phyloP scores from a whole-genome alignment of 2,888 invertebrate species.

The Tanytarsus gracilentus region DNA sequence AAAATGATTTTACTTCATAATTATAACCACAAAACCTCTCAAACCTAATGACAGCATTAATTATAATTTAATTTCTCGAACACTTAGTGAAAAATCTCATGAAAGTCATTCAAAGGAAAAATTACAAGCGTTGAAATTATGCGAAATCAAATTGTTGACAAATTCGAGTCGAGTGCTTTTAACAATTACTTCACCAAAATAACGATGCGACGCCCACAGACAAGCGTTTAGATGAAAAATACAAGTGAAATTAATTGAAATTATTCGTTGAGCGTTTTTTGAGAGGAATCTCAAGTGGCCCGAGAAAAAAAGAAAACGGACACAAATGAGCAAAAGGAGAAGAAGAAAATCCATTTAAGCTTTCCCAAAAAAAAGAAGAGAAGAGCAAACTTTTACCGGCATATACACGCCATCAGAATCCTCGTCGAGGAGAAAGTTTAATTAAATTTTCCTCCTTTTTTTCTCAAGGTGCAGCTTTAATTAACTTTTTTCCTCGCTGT shows the following conservation, averaged over 20 bases:
- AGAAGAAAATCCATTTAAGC: constrained; percentile 2
- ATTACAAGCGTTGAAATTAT: too few species aligned
- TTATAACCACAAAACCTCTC: too few species aligned
- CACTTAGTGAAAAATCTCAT: background rate
- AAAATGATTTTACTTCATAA: too few species aligned
- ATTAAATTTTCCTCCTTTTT: constrained; percentile 10
- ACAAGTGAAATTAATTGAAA: too few species aligned
- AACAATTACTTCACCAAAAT: too few species aligned
- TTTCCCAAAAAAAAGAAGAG: background rate
- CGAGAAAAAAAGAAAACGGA: background rate
- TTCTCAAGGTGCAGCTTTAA: constrained; percentile 9
- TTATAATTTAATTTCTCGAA: too few species aligned
- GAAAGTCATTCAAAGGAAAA: background rate
- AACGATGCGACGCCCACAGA: too few species aligned
- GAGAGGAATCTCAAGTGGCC: background rate
- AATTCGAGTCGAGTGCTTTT: too few species aligned
- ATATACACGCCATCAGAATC: background rate
- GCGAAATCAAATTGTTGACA: constrained; percentile 15
- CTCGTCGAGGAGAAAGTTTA: constrained; percentile 5
- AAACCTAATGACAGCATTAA: too few species aligned
- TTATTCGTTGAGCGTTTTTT: background rate
- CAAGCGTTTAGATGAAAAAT: too few species aligned
- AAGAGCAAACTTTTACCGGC: background rate
- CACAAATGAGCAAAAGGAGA: background rate
- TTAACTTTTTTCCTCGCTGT: constrained; percentile 9